A percentile compares a stretch with the other conserved stretches of the same genome.
phyloP scores from a whole-genome alignment of 1,140 invertebrate species.

The Vanessa tameamea region DNA sequence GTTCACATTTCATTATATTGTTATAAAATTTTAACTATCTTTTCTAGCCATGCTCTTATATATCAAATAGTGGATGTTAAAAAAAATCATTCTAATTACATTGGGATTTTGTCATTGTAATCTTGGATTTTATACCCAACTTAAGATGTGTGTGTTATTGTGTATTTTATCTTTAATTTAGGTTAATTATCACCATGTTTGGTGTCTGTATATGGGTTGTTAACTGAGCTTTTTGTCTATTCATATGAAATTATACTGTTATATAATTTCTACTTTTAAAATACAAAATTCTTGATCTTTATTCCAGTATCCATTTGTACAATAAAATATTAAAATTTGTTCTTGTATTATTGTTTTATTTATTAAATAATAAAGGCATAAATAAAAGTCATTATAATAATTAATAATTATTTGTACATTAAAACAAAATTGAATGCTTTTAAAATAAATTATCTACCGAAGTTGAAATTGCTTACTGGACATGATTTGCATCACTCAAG shows the following conservation, averaged over 20 bases:
- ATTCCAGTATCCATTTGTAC: constrained; percentile 76
- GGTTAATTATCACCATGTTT: constrained; percentile 45
- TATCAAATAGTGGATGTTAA: background rate
- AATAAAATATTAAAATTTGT: constrained; percentile 68
- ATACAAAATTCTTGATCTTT: constrained; percentile 63
- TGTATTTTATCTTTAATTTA: constrained; percentile 37
- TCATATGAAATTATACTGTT: constrained; percentile 61
- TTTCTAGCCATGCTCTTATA: background rate
- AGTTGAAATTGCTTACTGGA: constrained; percentile 42
- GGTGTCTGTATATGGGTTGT: constrained; percentile 73
- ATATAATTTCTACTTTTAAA: constrained; percentile 63
- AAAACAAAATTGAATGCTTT: constrained; percentile 62
- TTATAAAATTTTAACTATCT: background rate
- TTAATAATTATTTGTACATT: constrained; percentile 72
- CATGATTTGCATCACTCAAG: constrained; percentile 51
- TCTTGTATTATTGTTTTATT: constrained; percentile 47
- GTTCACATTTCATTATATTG: background rate
- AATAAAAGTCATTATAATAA: constrained; percentile 60
- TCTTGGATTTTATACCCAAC: no score
- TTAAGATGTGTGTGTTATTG: background rate
- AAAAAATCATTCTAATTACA: no score
- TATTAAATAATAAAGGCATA: constrained; percentile 29
- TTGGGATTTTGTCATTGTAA: no score
- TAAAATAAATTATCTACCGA: constrained; percentile 55
- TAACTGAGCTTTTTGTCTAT: constrained; percentile 56